Base-by-base conservation (phyloP, 1,140 invertebrate genomes). In the Saxidomus purpurata region DNA sequence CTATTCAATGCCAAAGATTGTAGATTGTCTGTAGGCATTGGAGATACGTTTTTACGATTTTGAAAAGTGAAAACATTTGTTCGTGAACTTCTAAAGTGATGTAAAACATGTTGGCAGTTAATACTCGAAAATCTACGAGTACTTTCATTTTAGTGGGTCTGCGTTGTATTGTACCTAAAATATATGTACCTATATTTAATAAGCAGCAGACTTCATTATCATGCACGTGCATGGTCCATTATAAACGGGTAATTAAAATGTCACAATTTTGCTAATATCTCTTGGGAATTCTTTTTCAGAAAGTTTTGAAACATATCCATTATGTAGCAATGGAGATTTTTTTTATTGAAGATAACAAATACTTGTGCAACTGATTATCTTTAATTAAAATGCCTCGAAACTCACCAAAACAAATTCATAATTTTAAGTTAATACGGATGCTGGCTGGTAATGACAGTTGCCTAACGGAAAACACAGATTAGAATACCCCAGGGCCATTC, bases 1-100 rank as follows among this genome's bases (percentile, higher is more conserved):
- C 38, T 36, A 11, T 63, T 38, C 1, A 71, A n/a, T 71, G 67
- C 34, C 67, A 71, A 6, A 71, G 13, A 71, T 67, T 67, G 31
- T 11, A 67, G 61, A 9, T 13, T 13, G 52, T n/a, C n/a, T 4
- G 11, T 11, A 28, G 59, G 25, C 34, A 28, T 34, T 17, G 6
- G 25, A 71, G 28, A 38, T 40, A n/a, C 67, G 17, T 59, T n/a
- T 59, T n/a, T 9, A n/a, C 22, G 15, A 38, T 71, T 67, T 71
- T 71, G 34, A 40, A 71, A 71, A 38, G n/a, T 38, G 67, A 71
- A 71, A 71, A 71, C 17, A 71, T 38, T 13, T 71, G 67, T 40
- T 22, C 11, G 31, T 38, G 34, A 40, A 71, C 31, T 38, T 40
- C 67, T 22, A 11, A 38, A 31, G 1, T 40, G 67, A 71, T 15